Evolutionary conservation across 2,797 vertebrate genomes (phyloP).

Genomic region (Lagocephalus sceleratus): DNA sequence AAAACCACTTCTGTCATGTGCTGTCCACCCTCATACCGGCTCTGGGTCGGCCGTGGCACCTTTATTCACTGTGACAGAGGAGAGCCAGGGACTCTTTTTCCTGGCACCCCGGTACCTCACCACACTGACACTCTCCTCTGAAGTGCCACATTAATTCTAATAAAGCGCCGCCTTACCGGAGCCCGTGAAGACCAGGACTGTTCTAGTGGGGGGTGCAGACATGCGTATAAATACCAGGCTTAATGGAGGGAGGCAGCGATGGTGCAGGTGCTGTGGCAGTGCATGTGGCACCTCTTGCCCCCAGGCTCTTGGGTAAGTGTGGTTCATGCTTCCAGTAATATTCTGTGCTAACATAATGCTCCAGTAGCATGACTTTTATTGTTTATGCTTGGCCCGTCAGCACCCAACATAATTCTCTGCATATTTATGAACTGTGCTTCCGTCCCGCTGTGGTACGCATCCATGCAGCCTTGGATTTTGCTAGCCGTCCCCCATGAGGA

Average conservation of each 20-base stretch:
- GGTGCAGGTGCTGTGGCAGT: slow-evolving; percentile 79
- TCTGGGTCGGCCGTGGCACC: slow-evolving; percentile 50
- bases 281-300: slow-evolving; percentile 81
- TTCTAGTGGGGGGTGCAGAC: slow-evolving; percentile 28
- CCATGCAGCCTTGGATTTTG: slow-evolving; percentile 64
- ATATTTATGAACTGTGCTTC: slow-evolving; percentile 65
- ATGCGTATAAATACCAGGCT: slow-evolving; percentile 78
- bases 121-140: slow-evolving; percentile 75
- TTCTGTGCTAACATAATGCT: slow-evolving; percentile 16
- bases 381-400: slow-evolving; percentile 60
- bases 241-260: slow-evolving; percentile 81
- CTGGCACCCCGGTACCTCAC: slow-evolving; percentile 71
- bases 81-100: slow-evolving; percentile 80
- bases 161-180: slow-evolving; percentile 76
- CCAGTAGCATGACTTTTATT: slow-evolving; percentile 42
- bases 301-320: slow-evolving; percentile 68
- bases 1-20: slow-evolving; percentile 78
- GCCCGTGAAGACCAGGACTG: slow-evolving; percentile 67
- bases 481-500: slow-evolving; percentile 68
- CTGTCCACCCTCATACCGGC: slow-evolving; percentile 77
- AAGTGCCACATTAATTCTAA: slow-evolving; percentile 86
- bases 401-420: slow-evolving; percentile 61
- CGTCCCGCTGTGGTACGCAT: slow-evolving; percentile 64
- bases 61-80: slow-evolving; percentile 83
- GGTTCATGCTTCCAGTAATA: slow-evolving; percentile 34